Evolutionary conservation across 2,113 vertebrate species (phyloP).

Genomic region (Pelmatolapia mariae): DNA sequence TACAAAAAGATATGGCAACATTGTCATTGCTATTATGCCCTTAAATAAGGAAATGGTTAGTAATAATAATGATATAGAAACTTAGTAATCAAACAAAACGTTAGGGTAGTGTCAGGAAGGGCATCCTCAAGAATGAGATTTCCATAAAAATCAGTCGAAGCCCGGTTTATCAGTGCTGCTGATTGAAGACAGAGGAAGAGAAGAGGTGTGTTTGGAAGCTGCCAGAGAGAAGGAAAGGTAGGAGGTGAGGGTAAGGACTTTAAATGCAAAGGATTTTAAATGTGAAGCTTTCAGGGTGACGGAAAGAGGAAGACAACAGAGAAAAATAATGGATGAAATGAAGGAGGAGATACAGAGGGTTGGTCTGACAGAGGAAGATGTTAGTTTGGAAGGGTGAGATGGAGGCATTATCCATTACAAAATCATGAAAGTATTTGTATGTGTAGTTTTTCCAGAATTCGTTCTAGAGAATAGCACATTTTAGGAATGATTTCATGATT

Average conservation of each 20-base stretch:
- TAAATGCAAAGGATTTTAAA: not conserved
- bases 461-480: not conserved
- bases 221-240: not conserved
- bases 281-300: rapidly evolving
- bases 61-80: not conserved
- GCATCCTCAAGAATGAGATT: not conserved
- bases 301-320: not conserved
- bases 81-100: not conserved
- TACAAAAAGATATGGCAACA: not conserved
- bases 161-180: not conserved
- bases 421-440: not conserved
- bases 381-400: not conserved
- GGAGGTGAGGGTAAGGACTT: not conserved
- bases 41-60: not conserved
- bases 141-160: not conserved
- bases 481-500: not conserved
- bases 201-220: not conserved
- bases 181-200: not conserved
- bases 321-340: not conserved
- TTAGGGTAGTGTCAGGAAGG: not conserved
- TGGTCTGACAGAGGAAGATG: not conserved
- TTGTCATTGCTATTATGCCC: not conserved
- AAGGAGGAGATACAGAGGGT: not conserved
- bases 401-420: not conserved
- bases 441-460: not conserved